These are phyloP conservation scores for Bombyx huttoni DNA, from an alignment of 2,888 invertebrate genomes.

Conservation along the genomic window DNA sequence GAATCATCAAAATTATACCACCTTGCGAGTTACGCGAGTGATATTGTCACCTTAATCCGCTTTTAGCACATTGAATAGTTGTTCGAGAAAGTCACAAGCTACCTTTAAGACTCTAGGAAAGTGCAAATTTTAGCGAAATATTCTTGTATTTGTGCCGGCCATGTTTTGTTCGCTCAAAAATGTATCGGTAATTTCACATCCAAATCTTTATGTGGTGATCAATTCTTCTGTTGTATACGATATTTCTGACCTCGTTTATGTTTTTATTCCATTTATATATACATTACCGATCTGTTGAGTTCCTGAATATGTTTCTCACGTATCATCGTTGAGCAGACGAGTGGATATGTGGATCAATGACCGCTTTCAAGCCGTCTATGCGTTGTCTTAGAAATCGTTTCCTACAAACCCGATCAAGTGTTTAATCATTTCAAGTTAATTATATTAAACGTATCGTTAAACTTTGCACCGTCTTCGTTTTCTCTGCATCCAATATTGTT, in stretches of 20 bases:
- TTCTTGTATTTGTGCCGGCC: constrained; percentile 6
- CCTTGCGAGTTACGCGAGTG: neutral
- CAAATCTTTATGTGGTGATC: neutral
- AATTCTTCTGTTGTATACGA: no score
- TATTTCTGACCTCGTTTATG: no score
- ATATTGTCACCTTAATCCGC: constrained; percentile 9
- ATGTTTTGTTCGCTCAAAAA: neutral
- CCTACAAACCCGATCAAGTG: constrained; percentile 64
- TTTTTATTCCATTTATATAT: no score
- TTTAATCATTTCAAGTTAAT: constrained; percentile 43
- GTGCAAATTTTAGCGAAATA: constrained; percentile 1
- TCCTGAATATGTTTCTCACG: constrained; percentile 56
- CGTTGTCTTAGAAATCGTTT: constrained; percentile 63
- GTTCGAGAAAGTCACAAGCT: constrained; percentile 14
- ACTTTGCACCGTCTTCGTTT: neutral
- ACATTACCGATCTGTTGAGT: constrained; percentile 38
- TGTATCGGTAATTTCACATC: neutral
- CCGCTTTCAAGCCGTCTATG: constrained; percentile 59
- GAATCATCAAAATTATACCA: neutral
- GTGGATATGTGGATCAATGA: constrained; percentile 65
- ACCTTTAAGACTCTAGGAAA: neutral
- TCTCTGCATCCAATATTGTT: constrained; percentile 3
- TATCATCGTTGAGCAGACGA: constrained; percentile 53
- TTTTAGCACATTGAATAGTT: constrained; percentile 8
- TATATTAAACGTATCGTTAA: constrained; percentile 5